A percentile compares a stretch with the other conserved stretches of the same genome.
Conservation (phyloP, 2,888 invertebrate genomes). For the Ectemnius lituratus region DNA sequence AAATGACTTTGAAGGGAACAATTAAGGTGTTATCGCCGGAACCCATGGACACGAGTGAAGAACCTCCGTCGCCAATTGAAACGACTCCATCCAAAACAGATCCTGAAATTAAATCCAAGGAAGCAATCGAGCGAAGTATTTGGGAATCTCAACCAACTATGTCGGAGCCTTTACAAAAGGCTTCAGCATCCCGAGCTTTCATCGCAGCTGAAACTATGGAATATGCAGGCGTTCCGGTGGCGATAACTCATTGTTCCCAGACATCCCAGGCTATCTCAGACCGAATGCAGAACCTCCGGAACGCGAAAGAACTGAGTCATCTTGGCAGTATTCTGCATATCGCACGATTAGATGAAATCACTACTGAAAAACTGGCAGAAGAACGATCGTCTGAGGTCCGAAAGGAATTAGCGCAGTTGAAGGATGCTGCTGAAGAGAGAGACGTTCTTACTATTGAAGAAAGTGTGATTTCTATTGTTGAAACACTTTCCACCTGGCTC, state of each 20-base stretch:
- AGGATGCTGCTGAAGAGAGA: constrained; percentile 81
- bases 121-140: constrained; percentile 37
- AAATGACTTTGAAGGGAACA: neutral
- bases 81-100: constrained; percentile 46
- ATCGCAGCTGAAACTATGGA: constrained; percentile 66
- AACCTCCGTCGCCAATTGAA: constrained; percentile 65
- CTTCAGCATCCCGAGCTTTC: constrained; percentile 60
- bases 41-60: constrained; percentile 68
- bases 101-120: constrained; percentile 38
- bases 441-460: constrained; percentile 82
- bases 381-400: constrained; percentile 81
- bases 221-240: constrained; percentile 55
- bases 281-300: constrained; percentile 80
- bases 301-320: constrained; percentile 79
- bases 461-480: constrained; percentile 86
- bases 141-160: neutral
- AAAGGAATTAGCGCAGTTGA: constrained; percentile 81
- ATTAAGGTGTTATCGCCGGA: constrained; percentile 47
- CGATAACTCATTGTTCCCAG: constrained; percentile 79
- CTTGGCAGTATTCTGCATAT: constrained; percentile 83
- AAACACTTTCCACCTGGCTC: constrained; percentile 90
- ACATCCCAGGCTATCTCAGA: constrained; percentile 80
- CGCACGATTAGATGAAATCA: constrained; percentile 81
- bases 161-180: constrained; percentile 30
- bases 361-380: constrained; percentile 79